phyloP scores from a whole-genome alignment of 2,113 vertebrate species.

The Lasiurus borealis region DNA sequence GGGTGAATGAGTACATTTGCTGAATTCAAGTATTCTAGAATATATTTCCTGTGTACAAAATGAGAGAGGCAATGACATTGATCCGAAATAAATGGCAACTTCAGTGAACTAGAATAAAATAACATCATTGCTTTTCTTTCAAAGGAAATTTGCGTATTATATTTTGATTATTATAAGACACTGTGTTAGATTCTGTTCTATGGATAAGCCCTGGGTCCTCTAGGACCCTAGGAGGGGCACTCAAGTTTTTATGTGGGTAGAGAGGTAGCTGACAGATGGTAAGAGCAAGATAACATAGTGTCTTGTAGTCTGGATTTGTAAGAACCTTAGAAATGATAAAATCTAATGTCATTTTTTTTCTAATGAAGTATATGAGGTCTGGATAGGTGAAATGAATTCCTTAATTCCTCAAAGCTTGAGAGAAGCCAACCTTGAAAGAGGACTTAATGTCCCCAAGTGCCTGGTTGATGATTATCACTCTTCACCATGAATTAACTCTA shows the following conservation, averaged over 20 bases:
- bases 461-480: neutral
- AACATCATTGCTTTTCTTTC: conserved; percentile 1
- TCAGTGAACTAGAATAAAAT: neutral
- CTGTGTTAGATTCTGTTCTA: neutral
- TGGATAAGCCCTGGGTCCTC: neutral
- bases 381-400: neutral
- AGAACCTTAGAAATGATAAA: neutral
- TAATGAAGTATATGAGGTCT: neutral
- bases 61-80: neutral
- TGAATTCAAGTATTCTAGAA: conserved; percentile 40
- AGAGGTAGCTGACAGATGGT: rapidly evolving
- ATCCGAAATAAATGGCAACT: conserved; percentile 43
- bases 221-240: neutral
- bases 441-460: neutral
- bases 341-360: neutral
- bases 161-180: neutral
- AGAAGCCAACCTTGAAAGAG: neutral
- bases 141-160: neutral
- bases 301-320: neutral
- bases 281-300: neutral
- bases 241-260: neutral
- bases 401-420: neutral
- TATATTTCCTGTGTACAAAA: conserved; percentile 23
- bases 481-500: neutral
- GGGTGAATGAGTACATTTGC: neutral